These are phyloP conservation scores for Brachionus rotundiformis DNA, from an alignment of 1,140 invertebrate species.

Conservation along the genomic window DNA sequence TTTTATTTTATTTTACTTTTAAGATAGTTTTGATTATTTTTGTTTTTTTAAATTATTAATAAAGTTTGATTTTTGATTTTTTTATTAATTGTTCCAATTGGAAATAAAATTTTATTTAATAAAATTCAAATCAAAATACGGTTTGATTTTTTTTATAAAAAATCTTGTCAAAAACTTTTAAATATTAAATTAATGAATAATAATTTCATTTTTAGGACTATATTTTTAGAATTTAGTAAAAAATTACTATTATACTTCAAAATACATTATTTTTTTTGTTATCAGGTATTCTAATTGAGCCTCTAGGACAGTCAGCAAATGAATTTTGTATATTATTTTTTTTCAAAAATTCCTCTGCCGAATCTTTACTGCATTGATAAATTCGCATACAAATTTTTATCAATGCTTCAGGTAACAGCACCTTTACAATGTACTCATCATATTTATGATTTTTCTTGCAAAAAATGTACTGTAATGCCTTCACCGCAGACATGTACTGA, in stretches of 20 bases:
- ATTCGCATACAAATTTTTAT: constrained; percentile 46
- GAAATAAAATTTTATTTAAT: too few relatives aligned
- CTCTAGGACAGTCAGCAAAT: neutral
- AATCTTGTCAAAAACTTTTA: too few relatives aligned
- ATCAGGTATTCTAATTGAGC: neutral
- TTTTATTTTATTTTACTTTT: neutral
- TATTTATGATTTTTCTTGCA: constrained; percentile 51
- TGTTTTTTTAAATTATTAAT: neutral
- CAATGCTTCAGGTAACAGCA: constrained; percentile 41
- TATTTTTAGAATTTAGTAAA: too few relatives aligned
- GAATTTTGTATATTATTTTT: constrained; percentile 42
- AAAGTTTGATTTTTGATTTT: too few relatives aligned
- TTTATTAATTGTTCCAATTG: too few relatives aligned
- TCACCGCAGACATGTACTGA: constrained; percentile 45
- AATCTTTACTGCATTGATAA: constrained; percentile 42
- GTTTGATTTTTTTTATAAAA: too few relatives aligned
- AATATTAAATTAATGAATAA: too few relatives aligned
- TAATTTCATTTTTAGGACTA: too few relatives aligned
- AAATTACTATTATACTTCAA: too few relatives aligned
- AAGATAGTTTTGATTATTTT: neutral
- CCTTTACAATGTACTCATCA: constrained; percentile 48
- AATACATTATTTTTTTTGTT: neutral
- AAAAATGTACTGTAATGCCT: constrained; percentile 37
- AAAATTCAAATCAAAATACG: too few relatives aligned
- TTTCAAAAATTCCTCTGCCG: constrained; percentile 35